These are phyloP conservation scores for Trachelus tabidus DNA, from an alignment of 2,888 invertebrate genomes.

Conservation along the genomic window DNA sequence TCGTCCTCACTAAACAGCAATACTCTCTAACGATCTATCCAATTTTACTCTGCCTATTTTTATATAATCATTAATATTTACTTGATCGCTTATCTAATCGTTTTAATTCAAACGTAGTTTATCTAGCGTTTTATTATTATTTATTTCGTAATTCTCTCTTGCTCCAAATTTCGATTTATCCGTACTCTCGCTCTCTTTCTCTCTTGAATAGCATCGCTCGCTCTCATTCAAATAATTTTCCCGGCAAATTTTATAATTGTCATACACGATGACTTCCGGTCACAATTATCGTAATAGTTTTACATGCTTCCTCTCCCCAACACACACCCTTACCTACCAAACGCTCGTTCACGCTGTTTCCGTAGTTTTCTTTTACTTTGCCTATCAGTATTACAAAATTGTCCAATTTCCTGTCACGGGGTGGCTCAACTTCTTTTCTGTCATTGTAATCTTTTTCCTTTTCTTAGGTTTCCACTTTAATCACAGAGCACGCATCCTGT, in stretches of 20 bases:
- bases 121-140: constrained; percentile 12
- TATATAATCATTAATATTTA: constrained; percentile 10
- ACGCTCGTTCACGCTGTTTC: too few species aligned
- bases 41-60: constrained; percentile 3
- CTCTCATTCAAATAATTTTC: neutral
- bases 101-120: constrained; percentile 2
- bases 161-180: neutral
- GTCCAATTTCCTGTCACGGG: neutral
- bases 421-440: neutral
- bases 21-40: constrained; percentile 12
- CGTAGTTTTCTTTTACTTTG: neutral
- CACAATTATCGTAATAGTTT: neutral
- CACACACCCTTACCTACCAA: neutral
- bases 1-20: constrained; percentile 18
- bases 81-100: constrained; percentile 11
- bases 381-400: neutral
- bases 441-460: neutral
- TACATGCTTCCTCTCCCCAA: neutral
- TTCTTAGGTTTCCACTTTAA: neutral
- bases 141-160: constrained; percentile 1
- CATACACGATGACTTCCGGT: neutral
- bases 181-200: neutral
- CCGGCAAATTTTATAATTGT: too few species aligned
- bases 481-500: neutral
- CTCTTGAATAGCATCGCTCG: neutral